Base-by-base conservation (phyloP, 1,140 invertebrate genomes). In the Musca domestica region DNA sequence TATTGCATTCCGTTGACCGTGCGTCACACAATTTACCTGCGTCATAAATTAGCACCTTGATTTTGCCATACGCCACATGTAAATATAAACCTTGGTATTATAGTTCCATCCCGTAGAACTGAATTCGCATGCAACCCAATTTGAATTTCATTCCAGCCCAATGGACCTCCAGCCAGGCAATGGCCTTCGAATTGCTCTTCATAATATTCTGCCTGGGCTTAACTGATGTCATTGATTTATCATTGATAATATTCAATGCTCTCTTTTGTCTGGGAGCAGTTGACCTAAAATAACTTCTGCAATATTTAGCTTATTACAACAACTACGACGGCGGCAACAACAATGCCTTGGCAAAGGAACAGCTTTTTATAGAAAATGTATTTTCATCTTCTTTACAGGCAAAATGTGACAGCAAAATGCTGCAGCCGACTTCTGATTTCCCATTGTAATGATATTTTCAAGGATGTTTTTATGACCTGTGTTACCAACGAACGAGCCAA, bases 401-500 rank as follows among this genome's bases (percentile, higher is more conserved):
- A 46, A 46, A 1, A 12, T 9, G 41, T 46, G 48, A 14, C 48
- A 51, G 20, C 17, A 20, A 10, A 20, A 1, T n/a, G n/a, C 6
- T 3, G 20, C 14, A 34, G 19, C 27, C 56, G 41, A 30, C 54
- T 7, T n/a, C 56, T 61, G 56, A 5, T 41, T 27, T 41, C 56
- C 56, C 34, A 30, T 61, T 61, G n/a, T 19, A 61, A 34, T 61
- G 56, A 61, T 61, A 61, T 61, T 61, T 61, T 61, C 56, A 61
- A 61, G 56, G 56, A 61, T 61, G 30, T 61, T 61, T 61, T 61
- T 34, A 17, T 41, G n/a, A 30, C 25, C 22, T 61, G 56, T 61
- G 56, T 61, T 61, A n/a, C 30, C 56, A 61, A 61, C 34, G 56
- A 22, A 19, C n/a, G n/a, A n/a, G 10, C 52, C 52, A 25, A 51